Evolutionary conservation across 2,888 invertebrate species (phyloP).

Genomic region (Tenthredo notha): DNA sequence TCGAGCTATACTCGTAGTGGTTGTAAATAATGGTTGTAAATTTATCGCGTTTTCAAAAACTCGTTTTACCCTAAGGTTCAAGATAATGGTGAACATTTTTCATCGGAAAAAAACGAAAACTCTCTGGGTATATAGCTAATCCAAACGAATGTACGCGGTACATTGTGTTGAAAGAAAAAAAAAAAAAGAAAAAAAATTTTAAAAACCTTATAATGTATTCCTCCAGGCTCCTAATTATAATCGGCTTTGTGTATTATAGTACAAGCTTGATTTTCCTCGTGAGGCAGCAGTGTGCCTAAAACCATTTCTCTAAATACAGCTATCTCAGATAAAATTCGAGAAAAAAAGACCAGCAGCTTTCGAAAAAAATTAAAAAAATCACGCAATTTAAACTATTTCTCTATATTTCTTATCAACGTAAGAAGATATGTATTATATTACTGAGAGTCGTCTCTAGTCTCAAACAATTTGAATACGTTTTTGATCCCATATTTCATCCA

Average conservation of each 20-base stretch:
- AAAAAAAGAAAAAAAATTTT: background rate
- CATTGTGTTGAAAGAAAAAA: background rate
- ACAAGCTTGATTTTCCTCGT: background rate
- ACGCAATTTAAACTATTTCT: background rate
- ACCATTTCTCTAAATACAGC: constrained; percentile 18
- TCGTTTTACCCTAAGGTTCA: background rate
- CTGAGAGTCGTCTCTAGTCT: background rate
- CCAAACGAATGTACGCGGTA: background rate
- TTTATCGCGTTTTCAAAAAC: background rate
- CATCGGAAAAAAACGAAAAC: background rate
- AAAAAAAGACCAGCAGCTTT: background rate
- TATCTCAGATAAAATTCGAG: background rate
- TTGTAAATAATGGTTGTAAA: background rate
- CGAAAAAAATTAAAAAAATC: background rate
- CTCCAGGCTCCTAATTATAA: constrained; percentile 36
- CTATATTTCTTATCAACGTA: background rate
- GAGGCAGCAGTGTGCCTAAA: background rate
- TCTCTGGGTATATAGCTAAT: background rate
- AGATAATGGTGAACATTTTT: background rate
- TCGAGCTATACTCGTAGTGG: background rate
- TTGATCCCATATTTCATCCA: background rate
- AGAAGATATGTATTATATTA: background rate
- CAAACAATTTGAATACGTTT: background rate
- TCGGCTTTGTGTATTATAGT: constrained; percentile 8
- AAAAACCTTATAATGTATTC: background rate